These are phyloP conservation scores for Ormyrus nitidulus DNA, from an alignment of 2,888 invertebrate species.

Conservation along the genomic window DNA sequence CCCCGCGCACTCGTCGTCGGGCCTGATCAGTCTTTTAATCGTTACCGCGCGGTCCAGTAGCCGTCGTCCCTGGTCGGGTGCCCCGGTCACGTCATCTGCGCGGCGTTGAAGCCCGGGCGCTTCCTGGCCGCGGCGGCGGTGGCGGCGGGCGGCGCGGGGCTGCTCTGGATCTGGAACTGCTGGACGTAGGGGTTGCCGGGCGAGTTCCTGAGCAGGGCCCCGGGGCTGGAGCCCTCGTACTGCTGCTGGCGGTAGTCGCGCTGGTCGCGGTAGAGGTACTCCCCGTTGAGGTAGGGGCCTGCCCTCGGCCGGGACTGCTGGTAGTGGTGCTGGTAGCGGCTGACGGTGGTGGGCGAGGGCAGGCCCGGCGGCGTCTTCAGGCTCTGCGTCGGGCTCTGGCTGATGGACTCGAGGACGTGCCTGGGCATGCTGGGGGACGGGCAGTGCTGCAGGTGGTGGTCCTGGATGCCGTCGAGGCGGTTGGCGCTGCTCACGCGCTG, in stretches of 20 bases:
- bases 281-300: conserved; percentile 62
- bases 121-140: conserved; percentile 67
- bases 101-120: background rate
- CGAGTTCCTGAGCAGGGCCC: conserved; percentile 25
- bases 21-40: conserved; percentile 66
- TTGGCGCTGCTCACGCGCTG: conserved; percentile 63
- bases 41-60: conserved; percentile 66
- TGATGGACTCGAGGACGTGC: conserved; percentile 72
- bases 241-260: conserved; percentile 65
- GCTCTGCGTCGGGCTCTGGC: conserved; percentile 72
- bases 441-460: conserved; percentile 59
- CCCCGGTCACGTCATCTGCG: conserved; percentile 50
- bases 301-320: conserved; percentile 55
- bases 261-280: conserved; percentile 65
- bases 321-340: conserved; percentile 65
- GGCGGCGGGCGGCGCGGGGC: conserved; percentile 64
- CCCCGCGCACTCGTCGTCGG: conserved; percentile 24
- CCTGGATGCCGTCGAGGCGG: conserved; percentile 70
- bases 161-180: conserved; percentile 68
- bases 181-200: conserved; percentile 65
- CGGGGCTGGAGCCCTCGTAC: conserved; percentile 4
- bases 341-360: conserved; percentile 62
- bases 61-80: conserved; percentile 1
- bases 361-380: conserved; percentile 66
- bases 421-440: conserved; percentile 71